Evolutionary conservation across 2,113 vertebrate genomes (phyloP), one percentile per base, ranked within the genome.

Genomic region (Elephas maximus): DNA sequence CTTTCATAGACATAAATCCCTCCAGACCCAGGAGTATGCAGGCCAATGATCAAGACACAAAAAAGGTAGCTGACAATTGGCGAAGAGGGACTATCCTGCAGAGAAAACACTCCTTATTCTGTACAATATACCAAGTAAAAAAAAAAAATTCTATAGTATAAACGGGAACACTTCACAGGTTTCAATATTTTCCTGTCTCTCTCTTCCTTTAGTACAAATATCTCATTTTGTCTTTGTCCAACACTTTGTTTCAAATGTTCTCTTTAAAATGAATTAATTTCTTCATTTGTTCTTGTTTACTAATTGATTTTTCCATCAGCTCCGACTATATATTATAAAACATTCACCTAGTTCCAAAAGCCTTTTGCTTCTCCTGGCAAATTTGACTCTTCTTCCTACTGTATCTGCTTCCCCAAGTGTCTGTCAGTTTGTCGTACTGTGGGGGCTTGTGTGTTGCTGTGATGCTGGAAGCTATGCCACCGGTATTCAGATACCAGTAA

Each of bases 231-330:
- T 6, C 24, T 80, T 78, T 96, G 23, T 45, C 12, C 37, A 90
- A 65, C 11, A 45, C 12, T 81, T 86, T 65, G 60, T 79, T 94
- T 94, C 69, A 89, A n/a, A 44, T 88, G 79, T 87, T 15, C 51
- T 45, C 37, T 88, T 89, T 74, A 81, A 91, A 71, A 65, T 45
- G 12, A 37, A 44, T 84, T 51, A 28, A n/a, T 37, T 71, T 87
- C n/a, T 60, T 90, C 24, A 63, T 67, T 85, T 80, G 12, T 73
- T 85, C 21, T 69, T 45, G 78, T 30, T 69, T 88, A 20, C 23
- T 90, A 77, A 33, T 51, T 94, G 48, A 74, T 69, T 90, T 96
- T 48, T 90, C 69, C 5, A 44, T 45, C 18, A 90, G 9, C 8
- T 79, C 62, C 77, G 23, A 88, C 8, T 76, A 6, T 37, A 74